phyloP scores from a whole-genome alignment of 2,113 vertebrate species.

The Plestiodon gilberti region DNA sequence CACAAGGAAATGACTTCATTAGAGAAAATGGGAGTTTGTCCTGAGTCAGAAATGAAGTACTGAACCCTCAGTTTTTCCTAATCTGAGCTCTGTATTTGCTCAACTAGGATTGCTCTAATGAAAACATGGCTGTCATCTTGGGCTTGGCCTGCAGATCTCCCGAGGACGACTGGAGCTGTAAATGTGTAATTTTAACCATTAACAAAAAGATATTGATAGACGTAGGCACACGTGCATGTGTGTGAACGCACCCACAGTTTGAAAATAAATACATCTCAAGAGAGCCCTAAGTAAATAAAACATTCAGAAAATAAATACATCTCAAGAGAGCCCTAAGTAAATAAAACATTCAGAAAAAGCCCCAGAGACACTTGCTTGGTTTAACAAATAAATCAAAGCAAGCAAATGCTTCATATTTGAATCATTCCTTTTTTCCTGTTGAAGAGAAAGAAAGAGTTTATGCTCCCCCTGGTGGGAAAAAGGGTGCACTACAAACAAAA shows the following conservation, averaged over 20 bases:
- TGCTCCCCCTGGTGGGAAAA: neutral
- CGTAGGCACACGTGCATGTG: neutral
- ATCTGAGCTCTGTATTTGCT: slow-evolving; percentile 15
- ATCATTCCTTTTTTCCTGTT: neutral
- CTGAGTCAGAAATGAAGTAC: slow-evolving; percentile 15
- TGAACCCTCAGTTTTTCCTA: slow-evolving; percentile 16
- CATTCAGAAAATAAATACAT: slow-evolving; percentile 33
- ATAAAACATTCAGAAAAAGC: slow-evolving; percentile 15
- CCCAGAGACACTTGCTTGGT: neutral
- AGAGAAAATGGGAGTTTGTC: slow-evolving; percentile 27
- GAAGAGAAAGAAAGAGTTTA: neutral
- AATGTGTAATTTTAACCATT: slow-evolving; percentile 19
- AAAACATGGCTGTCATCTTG: slow-evolving; percentile 10
- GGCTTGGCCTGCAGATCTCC: slow-evolving; percentile 26
- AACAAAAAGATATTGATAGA: neutral
- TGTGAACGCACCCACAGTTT: slow-evolving; percentile 20
- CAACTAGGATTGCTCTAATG: neutral
- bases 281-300: slow-evolving; percentile 13
- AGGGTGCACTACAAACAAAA: neutral
- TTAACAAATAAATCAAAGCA: slow-evolving; percentile 9
- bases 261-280: slow-evolving; percentile 38
- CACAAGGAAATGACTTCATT: slow-evolving; percentile 39
- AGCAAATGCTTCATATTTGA: slow-evolving; percentile 4
- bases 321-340: slow-evolving; percentile 18
- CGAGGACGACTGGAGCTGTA: neutral